phyloP scores from a whole-genome alignment of 1,140 invertebrate genomes.

The Drosophila repleta region DNA sequence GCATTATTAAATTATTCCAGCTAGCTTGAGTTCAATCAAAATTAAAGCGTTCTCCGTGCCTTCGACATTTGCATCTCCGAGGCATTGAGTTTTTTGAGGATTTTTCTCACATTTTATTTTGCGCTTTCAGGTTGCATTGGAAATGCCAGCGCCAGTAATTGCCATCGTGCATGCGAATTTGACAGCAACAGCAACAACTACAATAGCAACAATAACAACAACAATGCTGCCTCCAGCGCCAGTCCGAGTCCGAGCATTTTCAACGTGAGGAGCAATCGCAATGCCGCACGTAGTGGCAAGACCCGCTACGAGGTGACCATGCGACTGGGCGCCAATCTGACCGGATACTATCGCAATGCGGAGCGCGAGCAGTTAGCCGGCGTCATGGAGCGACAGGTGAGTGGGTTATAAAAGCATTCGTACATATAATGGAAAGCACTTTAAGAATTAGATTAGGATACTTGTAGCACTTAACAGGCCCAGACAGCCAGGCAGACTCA shows the following conservation, averaged over 20 bases:
- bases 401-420: conserved; percentile 32
- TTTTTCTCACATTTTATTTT: not conserved
- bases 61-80: not conserved
- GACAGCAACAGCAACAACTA: conserved; percentile 10
- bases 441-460: conserved; percentile 21
- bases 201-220: conserved; percentile 12
- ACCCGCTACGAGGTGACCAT: conserved; percentile 82
- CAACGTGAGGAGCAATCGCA: conserved; percentile 47
- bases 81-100: not conserved
- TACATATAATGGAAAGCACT: conserved; percentile 24
- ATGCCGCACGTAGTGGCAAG: conserved; percentile 71
- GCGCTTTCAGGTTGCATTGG: conserved; percentile 65
- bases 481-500: not conserved
- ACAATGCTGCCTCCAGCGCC: conserved; percentile 1
- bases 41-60: not conserved
- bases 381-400: conserved; percentile 79
- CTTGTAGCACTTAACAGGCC: conserved; percentile 8
- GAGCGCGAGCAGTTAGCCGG: conserved; percentile 74
- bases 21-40: conserved; percentile 7
- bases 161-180: conserved; percentile 63
- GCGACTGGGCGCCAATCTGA: conserved; percentile 77
- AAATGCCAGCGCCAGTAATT: conserved; percentile 56
- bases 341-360: conserved; percentile 72
- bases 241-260: conserved; percentile 31
- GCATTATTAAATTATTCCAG: conserved; percentile 46